Evolutionary conservation across 2,113 vertebrate genomes (phyloP), one percentile per base, ranked within the genome.

Genomic region (Numenius arquata): DNA sequence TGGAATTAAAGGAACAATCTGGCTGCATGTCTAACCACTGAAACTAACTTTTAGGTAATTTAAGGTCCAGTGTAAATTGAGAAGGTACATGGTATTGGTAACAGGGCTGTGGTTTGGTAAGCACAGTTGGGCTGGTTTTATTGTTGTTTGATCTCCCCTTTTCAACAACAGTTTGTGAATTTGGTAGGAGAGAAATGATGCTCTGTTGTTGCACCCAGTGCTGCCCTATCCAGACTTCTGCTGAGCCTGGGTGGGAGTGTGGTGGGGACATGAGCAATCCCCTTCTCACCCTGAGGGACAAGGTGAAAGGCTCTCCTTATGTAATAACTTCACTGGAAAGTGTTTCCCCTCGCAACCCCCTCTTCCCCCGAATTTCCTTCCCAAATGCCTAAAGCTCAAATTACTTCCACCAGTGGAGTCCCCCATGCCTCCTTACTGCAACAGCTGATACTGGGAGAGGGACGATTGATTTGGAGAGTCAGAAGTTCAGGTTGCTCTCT

Each of bases 151-250:
- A 41, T 81, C 18, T 89, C 34, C 32, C 11, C 8, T 67, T 89
- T 61, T 20, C 32, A 70, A 4, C 5, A 62, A 19, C 9, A 9
- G 20, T 32, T 56, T 7, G 5, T 6, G 5, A 32, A 52, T 36
- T 36, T 29, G 25, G 26, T 6, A 40, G 30, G 15, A 34, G 15
- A 48, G 34, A 53, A 81, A 34, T 1, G 0, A 20, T 38, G 23
- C 34, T 77, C 12, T 40, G 21, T 34, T 34, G 27, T 11, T 13
- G 34, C 1, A 1, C 23, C 15, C 26, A 13, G 11, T 4, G 40
- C 11, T 29, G 25, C 11, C 34, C 34, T 9, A 3, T 77, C 17
- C 26, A 3, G 30, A 8, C 10, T 26, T 17, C 47, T 0, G 0
- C 25, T 29, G 58, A n/a, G 40, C 45, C 50, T 19, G 36, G 38